phyloP scores from a whole-genome alignment of 2,113 vertebrate genomes.

The Elephantulus edwardii region DNA sequence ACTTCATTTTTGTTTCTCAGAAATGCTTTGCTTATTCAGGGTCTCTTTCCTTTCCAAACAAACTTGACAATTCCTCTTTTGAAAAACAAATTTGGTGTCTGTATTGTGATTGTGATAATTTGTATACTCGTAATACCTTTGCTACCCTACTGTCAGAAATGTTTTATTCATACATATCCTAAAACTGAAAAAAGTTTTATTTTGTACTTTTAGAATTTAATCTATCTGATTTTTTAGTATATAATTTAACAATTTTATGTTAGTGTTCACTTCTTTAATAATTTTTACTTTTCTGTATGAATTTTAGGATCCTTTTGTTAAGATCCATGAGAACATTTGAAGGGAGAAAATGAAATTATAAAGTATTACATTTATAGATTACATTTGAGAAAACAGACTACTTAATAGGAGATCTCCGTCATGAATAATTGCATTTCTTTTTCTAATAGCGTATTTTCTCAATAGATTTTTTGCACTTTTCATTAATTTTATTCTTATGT shows the following conservation, averaged over 20 bases:
- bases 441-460: constrained; percentile 1
- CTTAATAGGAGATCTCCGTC: constrained; percentile 8
- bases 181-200: too few species aligned
- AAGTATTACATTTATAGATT: not conserved
- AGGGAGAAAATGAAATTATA: not conserved
- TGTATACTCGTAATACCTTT: too few species aligned
- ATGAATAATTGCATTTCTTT: not conserved
- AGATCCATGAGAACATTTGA: not conserved
- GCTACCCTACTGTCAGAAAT: too few species aligned
- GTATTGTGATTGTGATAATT: too few species aligned
- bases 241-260: not conserved
- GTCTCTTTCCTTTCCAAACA: too few species aligned
- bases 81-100: too few species aligned
- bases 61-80: too few species aligned
- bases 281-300: constrained; percentile 27
- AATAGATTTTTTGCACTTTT: not conserved
- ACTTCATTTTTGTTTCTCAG: too few species aligned
- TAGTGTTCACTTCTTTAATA: not conserved
- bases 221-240: not conserved
- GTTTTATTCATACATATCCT: too few species aligned
- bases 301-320: constrained; percentile 47
- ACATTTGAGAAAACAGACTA: constrained; percentile 10
- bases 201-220: not conserved
- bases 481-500: constrained; percentile 9
- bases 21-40: too few species aligned